Evolutionary conservation across 2,113 vertebrate species (phyloP).

Genomic region (Mionectes macconnelli): DNA sequence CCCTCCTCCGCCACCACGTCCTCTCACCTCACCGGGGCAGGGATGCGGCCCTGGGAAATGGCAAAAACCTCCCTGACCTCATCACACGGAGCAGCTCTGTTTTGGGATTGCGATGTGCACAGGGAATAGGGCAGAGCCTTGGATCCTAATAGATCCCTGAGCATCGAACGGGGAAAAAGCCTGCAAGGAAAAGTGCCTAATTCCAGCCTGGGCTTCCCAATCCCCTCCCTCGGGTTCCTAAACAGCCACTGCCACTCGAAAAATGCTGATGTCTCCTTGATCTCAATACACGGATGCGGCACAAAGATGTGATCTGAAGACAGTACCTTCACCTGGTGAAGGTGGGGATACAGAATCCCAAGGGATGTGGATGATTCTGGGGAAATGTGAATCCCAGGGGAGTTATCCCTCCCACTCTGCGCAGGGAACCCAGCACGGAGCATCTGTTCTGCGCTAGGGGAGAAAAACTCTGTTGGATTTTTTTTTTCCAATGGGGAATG

Average conservation of each 20-base stretch:
- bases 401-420: neutral
- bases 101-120: neutral
- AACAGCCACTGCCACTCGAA: rapidly evolving
- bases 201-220: neutral
- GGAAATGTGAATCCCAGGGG: neutral
- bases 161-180: neutral
- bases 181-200: neutral
- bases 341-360: neutral
- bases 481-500: neutral
- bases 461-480: neutral
- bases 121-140: neutral
- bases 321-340: rapidly evolving
- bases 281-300: rapidly evolving
- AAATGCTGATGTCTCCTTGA: neutral
- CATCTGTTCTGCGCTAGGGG: rapidly evolving
- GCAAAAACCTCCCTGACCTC: neutral
- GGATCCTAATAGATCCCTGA: neutral
- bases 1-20: no score
- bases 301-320: neutral
- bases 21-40: neutral
- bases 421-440: rapidly evolving
- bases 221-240: neutral
- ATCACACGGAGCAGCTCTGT: rapidly evolving
- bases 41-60: neutral
- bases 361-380: neutral